These are phyloP conservation scores for Chymomyza amoena DNA, from an alignment of 2,888 invertebrate species.

Conservation along the genomic window DNA sequence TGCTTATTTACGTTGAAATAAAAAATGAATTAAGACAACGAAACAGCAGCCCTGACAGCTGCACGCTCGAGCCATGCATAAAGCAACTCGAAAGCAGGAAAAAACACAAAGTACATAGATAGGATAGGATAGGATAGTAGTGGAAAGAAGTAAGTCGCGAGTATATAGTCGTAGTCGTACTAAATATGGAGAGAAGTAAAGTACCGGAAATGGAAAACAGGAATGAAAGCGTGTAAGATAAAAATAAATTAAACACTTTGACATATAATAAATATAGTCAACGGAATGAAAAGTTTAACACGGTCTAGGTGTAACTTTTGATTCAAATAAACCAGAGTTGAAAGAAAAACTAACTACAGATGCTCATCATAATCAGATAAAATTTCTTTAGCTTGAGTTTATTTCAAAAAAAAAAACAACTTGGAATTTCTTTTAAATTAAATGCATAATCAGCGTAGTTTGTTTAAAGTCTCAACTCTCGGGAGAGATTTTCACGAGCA, in stretches of 20 bases:
- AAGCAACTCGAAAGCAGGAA: constrained; percentile 38
- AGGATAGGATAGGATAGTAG: no score
- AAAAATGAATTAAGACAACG: constrained; percentile 66
- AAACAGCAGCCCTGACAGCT: constrained; percentile 31
- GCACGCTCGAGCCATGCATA: constrained; percentile 31
- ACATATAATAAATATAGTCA: constrained; percentile 48
- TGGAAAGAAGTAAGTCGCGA: no score
- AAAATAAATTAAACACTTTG: constrained; percentile 65
- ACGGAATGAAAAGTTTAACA: constrained; percentile 34
- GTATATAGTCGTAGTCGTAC: not conserved
- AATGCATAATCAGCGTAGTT: not conserved
- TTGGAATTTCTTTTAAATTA: not conserved
- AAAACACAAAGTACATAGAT: not conserved
- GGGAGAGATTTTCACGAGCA: not conserved
- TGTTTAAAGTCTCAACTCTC: not conserved
- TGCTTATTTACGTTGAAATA: constrained; percentile 67
- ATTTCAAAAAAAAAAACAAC: not conserved
- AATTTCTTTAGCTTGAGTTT: not conserved
- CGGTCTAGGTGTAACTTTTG: constrained; percentile 26
- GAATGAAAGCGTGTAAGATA: not conserved
- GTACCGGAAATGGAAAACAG: constrained; percentile 15
- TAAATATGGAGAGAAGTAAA: constrained; percentile 24
- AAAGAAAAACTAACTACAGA: not conserved
- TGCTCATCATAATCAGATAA: not conserved
- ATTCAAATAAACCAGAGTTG: constrained; percentile 17